Evolutionary conservation across 2,888 invertebrate genomes (phyloP).

Genomic region (Sycophila texana): DNA sequence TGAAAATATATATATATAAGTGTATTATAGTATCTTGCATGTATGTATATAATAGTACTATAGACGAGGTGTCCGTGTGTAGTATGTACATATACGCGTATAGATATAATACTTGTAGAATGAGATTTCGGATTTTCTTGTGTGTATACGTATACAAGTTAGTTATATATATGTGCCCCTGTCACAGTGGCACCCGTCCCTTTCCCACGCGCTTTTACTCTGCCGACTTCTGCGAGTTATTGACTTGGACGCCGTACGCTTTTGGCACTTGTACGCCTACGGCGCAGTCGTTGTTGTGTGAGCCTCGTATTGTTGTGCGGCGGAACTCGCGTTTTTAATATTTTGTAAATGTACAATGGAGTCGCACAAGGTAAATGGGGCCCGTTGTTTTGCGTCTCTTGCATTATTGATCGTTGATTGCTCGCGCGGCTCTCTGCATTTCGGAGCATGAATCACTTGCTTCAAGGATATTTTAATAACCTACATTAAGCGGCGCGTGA

Average conservation of each 20-base stretch:
- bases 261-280: neutral
- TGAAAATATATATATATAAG: no score
- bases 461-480: neutral
- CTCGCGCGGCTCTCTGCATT: neutral
- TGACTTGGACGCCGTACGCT: neutral
- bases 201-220: slow-evolving; percentile 11
- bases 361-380: slow-evolving; percentile 11
- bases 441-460: slow-evolving; percentile 9
- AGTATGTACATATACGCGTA: neutral
- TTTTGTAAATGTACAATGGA: neutral
- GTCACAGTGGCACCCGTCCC: neutral
- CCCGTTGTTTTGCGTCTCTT: neutral
- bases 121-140: neutral
- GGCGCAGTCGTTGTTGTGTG: neutral
- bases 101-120: neutral
- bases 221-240: slow-evolving; percentile 4
- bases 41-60: neutral
- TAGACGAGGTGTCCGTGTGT: neutral
- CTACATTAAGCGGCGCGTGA: neutral
- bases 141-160: no score
- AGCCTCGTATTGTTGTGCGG: no score
- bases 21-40: neutral
- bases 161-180: neutral
- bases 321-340: no score
- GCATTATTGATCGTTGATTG: neutral